These are phyloP conservation scores for Erythrocebus patas DNA, from an alignment of 2,113 vertebrate species.

Conservation along the genomic window DNA sequence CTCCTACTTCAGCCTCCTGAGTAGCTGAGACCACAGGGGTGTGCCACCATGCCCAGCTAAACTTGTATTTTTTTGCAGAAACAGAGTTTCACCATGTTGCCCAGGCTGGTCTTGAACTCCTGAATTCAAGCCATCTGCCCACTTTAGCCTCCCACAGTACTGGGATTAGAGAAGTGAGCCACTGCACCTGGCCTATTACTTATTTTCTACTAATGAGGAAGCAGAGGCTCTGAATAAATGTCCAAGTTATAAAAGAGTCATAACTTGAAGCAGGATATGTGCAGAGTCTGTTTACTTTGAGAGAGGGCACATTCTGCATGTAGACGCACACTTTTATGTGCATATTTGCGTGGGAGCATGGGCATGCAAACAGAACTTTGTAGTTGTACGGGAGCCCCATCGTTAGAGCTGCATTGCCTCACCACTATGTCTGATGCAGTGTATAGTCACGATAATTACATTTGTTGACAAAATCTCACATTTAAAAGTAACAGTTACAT, in stretches of 20 bases:
- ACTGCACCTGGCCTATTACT: neutral
- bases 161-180: too few species aligned
- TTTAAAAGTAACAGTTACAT: conserved; percentile 25
- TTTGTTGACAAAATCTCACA: conserved; percentile 25
- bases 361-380: neutral
- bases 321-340: neutral
- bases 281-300: neutral
- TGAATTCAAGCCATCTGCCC: too few species aligned
- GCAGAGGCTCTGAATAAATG: neutral
- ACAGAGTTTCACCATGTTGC: too few species aligned
- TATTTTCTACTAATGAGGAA: neutral
- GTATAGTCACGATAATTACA: neutral
- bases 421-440: neutral
- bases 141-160: too few species aligned
- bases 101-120: too few species aligned
- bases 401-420: neutral
- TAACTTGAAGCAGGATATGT: neutral
- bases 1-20: too few species aligned
- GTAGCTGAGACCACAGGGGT: too few species aligned
- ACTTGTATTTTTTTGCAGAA: too few species aligned
- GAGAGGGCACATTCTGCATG: neutral
- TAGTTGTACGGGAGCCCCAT: neutral
- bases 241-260: neutral
- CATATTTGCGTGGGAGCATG: fast-evolving
- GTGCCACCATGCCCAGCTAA: too few species aligned